Base-by-base conservation (phyloP, 2,888 invertebrate genomes). In the Andrena fulva region DNA sequence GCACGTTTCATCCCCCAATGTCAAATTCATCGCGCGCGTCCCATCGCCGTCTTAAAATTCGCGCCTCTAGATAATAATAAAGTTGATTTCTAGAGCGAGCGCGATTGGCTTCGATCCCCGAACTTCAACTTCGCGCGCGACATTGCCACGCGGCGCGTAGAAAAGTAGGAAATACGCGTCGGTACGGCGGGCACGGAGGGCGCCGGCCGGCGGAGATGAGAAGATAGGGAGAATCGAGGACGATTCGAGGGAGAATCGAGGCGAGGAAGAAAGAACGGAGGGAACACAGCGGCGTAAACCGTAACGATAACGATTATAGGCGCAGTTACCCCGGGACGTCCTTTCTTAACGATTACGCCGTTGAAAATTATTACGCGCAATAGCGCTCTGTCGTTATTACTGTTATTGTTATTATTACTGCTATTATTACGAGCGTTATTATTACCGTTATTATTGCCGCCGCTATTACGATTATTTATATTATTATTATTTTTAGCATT, bases 241-340 rank as follows among this genome's bases (percentile, higher is more conserved):
- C 20, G 42, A 42, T 42, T 42, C 31, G 66, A 35, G 59, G 69
- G 76, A 35, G 74, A 24, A 52, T 29, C 29, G 63, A 54, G 67
- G 68, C 67, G 77, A 68, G 77, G 63, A 52, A 62, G 77, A 87
- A 80, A 78, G 70, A 80, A 82, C 59, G 80, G 63, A 78, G 74
- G 78, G 74, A 84, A 89, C 86, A 77, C 90, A 90, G 91, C 91
- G 91, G 92, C 93, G 93, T 93, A 93, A 93, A 93, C 93, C 93
- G 93, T 93, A 93, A 94, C 94, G 94, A 93, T 93, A 93, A 94
- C 93, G 93, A 93, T 94, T 94, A 94, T 94, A 92, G 93, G 92
- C 90, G 93, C 91, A 93, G 94, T 93, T 93, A 93, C 90, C 90
- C 90, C 86, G 90, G 88, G 87, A 86, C 91, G 91, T 92, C 92